Evolutionary conservation across 2,888 invertebrate species (phyloP).

Genomic region (Stegana nigrithorax): DNA sequence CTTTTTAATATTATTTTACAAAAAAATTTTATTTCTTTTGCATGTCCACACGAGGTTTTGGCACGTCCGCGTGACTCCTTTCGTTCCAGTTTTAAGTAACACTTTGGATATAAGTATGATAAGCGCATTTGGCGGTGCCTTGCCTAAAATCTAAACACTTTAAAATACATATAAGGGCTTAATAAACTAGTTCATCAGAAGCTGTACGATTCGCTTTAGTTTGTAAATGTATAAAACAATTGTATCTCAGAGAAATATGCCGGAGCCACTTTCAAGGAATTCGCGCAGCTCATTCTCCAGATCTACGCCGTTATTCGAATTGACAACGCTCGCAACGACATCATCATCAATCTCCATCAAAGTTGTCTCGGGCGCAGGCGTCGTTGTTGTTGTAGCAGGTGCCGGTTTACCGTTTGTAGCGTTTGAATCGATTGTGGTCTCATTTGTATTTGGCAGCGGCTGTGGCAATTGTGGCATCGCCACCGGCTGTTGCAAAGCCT

Average conservation of each 20-base stretch:
- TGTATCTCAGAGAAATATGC: too few relatives aligned
- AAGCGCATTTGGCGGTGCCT: not conserved
- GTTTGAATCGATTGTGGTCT: not conserved
- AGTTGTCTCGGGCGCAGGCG: too few relatives aligned
- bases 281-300: slow-evolving; percentile 78
- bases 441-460: slow-evolving; percentile 18
- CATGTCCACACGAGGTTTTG: not conserved
- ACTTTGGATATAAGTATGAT: not conserved
- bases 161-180: too few relatives aligned
- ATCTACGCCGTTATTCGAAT: slow-evolving; percentile 67
- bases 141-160: too few relatives aligned
- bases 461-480: slow-evolving; percentile 46
- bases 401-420: slow-evolving; percentile 26
- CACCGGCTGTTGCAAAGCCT: slow-evolving; percentile 63
- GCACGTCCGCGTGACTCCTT: not conserved
- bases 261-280: slow-evolving; percentile 77
- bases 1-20: not conserved
- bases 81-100: not conserved
- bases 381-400: too few relatives aligned
- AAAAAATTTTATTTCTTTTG: not conserved
- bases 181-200: slow-evolving; percentile 51
- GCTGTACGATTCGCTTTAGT: too few relatives aligned
- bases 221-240: too few relatives aligned
- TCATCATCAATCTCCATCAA: slow-evolving; percentile 69
- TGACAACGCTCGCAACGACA: slow-evolving; percentile 32